These are phyloP conservation scores for Cactoblastis cactorum DNA, from an alignment of 2,888 invertebrate species.

Conservation along the genomic window DNA sequence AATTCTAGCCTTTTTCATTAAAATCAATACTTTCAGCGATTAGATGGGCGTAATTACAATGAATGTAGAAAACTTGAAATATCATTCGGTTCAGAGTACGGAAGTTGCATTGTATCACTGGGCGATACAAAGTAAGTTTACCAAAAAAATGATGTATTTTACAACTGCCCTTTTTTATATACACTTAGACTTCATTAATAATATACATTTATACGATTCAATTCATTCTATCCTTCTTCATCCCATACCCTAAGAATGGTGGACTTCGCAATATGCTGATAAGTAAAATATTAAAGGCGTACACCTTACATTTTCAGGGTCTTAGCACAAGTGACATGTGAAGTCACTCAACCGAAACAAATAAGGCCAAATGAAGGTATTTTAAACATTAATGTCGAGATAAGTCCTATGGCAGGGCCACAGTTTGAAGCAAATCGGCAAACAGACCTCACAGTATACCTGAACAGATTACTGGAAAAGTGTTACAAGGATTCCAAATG, in stretches of 20 bases:
- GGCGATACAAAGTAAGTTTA: constrained; percentile 86
- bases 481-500: constrained; percentile 95
- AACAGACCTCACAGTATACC: constrained; percentile 84
- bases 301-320: no score
- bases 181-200: no score
- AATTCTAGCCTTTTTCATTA: not conserved
- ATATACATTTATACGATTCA: no score
- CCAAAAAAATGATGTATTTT: no score
- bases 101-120: constrained; percentile 86
- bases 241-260: no score
- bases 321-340: constrained; percentile 92
- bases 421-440: constrained; percentile 89
- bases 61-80: constrained; percentile 86
- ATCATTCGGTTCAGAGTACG: constrained; percentile 90
- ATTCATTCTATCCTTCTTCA: no score
- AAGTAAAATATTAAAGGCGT: no score
- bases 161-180: no score
- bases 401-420: constrained; percentile 91
- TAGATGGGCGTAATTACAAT: constrained; percentile 87
- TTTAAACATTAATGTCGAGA: constrained; percentile 90
- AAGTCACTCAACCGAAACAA: constrained; percentile 90
- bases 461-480: constrained; percentile 91
- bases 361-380: constrained; percentile 94
- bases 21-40: constrained; percentile 76
- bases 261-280: no score